A percentile compares a stretch with the other conserved stretches of the same genome.
These are phyloP conservation scores for Erebia aethiops DNA, from an alignment of 2,888 invertebrate genomes.

Conservation along the genomic window DNA sequence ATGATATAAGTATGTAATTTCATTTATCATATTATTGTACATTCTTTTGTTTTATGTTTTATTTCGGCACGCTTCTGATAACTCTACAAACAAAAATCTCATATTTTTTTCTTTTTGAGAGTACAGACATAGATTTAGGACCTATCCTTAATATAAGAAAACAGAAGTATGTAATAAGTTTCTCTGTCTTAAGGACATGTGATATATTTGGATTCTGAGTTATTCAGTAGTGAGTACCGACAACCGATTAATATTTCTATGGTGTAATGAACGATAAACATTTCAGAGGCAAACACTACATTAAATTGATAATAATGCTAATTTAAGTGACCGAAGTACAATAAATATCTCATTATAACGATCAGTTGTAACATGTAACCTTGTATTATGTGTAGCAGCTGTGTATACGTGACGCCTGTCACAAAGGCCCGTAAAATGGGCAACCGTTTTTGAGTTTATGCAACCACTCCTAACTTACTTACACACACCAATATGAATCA, in stretches of 20 bases:
- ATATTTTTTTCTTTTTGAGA: too few relatives aligned
- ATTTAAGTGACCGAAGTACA: constrained; percentile 13
- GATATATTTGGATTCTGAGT: too few relatives aligned
- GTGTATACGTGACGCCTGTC: constrained; percentile 1
- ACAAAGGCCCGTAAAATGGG: constrained; percentile 5
- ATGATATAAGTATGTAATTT: too few relatives aligned
- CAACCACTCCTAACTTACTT: background rate
- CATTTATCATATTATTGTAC: too few relatives aligned
- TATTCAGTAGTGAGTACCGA: too few relatives aligned
- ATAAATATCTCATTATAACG: constrained; percentile 16
- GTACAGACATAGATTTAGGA: too few relatives aligned
- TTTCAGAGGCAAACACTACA: background rate
- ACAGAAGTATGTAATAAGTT: too few relatives aligned
- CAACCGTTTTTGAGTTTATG: constrained; percentile 5
- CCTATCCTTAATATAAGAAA: too few relatives aligned
- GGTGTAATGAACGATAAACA: background rate
- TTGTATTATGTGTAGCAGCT: background rate
- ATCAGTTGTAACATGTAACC: background rate
- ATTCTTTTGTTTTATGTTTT: too few relatives aligned
- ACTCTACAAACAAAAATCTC: too few relatives aligned
- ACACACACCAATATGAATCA: background rate
- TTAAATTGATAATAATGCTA: constrained; percentile 14
- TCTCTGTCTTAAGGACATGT: too few relatives aligned
- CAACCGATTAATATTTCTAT: background rate
- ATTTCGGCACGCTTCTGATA: too few relatives aligned